Conservation (phyloP, 2,888 invertebrate genomes). For the Microplitis manilae region DNA sequence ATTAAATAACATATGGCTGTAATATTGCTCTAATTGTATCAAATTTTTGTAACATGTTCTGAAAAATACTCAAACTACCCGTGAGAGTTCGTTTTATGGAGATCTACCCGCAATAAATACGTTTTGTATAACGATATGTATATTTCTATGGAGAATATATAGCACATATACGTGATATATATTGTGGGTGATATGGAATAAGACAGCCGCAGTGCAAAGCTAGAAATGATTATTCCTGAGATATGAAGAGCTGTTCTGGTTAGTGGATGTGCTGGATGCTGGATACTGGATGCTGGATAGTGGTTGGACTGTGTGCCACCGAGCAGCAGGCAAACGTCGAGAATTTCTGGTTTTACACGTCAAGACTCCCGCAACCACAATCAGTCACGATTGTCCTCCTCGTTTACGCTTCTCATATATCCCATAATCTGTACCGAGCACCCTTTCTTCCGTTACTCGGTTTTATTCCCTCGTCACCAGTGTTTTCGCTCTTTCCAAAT, state of each 20-base stretch:
- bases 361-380: constrained; percentile 69
- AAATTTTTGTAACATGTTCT: no score
- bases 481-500: constrained; percentile 1
- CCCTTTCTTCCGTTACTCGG: constrained; percentile 56
- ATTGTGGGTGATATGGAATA: neutral
- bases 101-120: no score
- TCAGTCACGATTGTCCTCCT: constrained; percentile 70
- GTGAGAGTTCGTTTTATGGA: no score
- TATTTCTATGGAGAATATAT: no score
- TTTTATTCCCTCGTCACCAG: constrained; percentile 41
- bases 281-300: neutral
- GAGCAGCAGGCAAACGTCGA: constrained; percentile 47
- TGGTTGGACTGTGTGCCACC: constrained; percentile 4
- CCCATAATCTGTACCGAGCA: constrained; percentile 57
- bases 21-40: no score
- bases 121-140: no score
- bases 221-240: neutral
- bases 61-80: no score
- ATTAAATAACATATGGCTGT: no score
- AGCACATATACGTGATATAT: neutral
- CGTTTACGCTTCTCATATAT: constrained; percentile 70
- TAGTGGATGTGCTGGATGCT: neutral
- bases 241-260: neutral
- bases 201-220: neutral
- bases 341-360: constrained; percentile 63